Evolutionary conservation across 2,888 invertebrate species (phyloP).

Genomic region (Tenthredo mesomela): DNA sequence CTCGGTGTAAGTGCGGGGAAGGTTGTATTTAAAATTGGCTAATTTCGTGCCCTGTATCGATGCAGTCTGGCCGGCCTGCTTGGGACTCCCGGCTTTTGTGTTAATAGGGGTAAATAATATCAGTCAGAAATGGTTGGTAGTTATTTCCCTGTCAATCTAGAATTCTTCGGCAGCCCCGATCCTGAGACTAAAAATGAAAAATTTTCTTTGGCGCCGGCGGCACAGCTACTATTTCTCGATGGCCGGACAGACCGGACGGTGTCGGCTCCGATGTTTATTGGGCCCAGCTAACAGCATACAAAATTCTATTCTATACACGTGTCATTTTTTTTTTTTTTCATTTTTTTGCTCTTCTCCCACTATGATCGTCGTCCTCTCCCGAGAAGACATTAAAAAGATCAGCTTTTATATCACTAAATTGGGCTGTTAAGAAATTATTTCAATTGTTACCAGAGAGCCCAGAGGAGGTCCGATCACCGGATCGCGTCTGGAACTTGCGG

Average conservation of each 20-base stretch:
- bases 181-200: slow-evolving; percentile 28
- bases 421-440: slow-evolving; percentile 73
- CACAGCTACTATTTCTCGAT: slow-evolving; percentile 33
- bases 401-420: slow-evolving; percentile 72
- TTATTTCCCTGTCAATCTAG: slow-evolving; percentile 66
- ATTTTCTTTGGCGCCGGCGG: slow-evolving; percentile 29
- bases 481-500: neutral
- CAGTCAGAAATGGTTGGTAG: slow-evolving; percentile 57
- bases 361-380: neutral
- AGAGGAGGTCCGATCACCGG: neutral
- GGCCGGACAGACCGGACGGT: slow-evolving; percentile 22
- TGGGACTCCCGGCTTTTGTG: neutral
- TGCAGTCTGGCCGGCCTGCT: neutral
- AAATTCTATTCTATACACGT: slow-evolving; percentile 53
- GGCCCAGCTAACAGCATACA: slow-evolving; percentile 58
- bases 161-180: slow-evolving; percentile 57
- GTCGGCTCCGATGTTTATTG: slow-evolving; percentile 66
- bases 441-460: slow-evolving; percentile 52
- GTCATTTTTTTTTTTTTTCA: no score
- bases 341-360: slow-evolving; percentile 53
- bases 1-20: neutral
- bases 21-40: slow-evolving; percentile 26
- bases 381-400: slow-evolving; percentile 61
- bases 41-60: neutral
- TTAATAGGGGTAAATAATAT: slow-evolving; percentile 33